These are phyloP conservation scores for Strigamia crassipes DNA, from an alignment of 2,888 invertebrate genomes.

Conservation along the genomic window DNA sequence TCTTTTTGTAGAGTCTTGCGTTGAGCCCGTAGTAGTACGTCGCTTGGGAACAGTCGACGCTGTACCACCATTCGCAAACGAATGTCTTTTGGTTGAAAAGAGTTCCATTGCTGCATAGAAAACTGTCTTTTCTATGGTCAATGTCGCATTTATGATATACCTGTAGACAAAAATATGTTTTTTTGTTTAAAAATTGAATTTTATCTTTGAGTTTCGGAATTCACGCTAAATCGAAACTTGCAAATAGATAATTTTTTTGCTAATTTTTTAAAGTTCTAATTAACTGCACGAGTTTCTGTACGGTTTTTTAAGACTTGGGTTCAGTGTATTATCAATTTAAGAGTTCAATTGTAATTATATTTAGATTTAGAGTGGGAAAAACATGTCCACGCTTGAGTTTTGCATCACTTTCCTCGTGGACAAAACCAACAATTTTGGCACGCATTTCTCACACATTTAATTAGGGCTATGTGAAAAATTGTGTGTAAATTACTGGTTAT, in stretches of 20 bases:
- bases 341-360: neutral
- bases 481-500: neutral
- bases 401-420: neutral
- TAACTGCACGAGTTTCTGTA: neutral
- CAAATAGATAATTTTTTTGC: neutral
- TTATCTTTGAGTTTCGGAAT: neutral
- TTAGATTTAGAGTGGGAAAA: neutral
- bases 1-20: slow-evolving; percentile 41
- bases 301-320: neutral
- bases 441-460: neutral
- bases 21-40: slow-evolving; percentile 46
- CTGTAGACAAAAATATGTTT: neutral
- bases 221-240: neutral
- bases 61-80: slow-evolving; percentile 51
- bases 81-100: slow-evolving; percentile 50
- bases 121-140: slow-evolving; percentile 47
- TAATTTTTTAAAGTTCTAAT: neutral
- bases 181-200: neutral
- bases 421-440: neutral
- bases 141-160: slow-evolving; percentile 49
- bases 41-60: slow-evolving; percentile 48
- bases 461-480: neutral
- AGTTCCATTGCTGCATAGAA: slow-evolving; percentile 49
- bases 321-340: neutral
- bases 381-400: neutral